Conservation (phyloP, 64 coral and sea anemone genomes). For the Montipora capricornis region DNA sequence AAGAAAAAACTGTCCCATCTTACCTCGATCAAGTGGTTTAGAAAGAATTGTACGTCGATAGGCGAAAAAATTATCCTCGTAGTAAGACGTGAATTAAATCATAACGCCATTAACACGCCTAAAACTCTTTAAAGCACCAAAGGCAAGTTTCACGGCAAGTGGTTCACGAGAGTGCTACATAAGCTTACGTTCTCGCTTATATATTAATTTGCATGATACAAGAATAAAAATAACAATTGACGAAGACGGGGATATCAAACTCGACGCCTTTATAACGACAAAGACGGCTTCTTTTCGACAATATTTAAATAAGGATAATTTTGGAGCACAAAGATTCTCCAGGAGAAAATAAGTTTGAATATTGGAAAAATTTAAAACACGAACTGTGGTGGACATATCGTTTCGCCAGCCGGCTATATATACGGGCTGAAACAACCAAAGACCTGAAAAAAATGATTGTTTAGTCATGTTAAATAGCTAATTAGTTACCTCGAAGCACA, state of each 20-base stretch:
- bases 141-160: too few relatives aligned
- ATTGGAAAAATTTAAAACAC: not conserved
- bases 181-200: not conserved
- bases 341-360: not conserved
- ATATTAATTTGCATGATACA: not conserved
- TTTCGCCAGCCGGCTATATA: conserved; percentile 13
- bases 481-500: conserved; percentile 33
- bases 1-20: too few relatives aligned
- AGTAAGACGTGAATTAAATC: too few relatives aligned
- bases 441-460: conserved; percentile 6
- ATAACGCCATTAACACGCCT: too few relatives aligned
- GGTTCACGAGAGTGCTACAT: too few relatives aligned
- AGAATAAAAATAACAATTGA: too few relatives aligned
- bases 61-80: too few relatives aligned
- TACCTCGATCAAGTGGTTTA: too few relatives aligned
- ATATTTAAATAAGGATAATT: not conserved
- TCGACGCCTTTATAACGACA: not conserved
- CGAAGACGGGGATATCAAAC: not conserved
- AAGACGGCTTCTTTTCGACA: not conserved
- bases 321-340: not conserved
- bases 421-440: not conserved
- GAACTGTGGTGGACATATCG: not conserved
- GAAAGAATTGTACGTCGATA: too few relatives aligned
- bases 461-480: not conserved
- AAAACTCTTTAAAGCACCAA: too few relatives aligned